Percentiles rank a stretch among this genome's conserved stretches.
Conservation (phyloP, 2,888 invertebrate genomes). For the Hecatera dysodea region DNA sequence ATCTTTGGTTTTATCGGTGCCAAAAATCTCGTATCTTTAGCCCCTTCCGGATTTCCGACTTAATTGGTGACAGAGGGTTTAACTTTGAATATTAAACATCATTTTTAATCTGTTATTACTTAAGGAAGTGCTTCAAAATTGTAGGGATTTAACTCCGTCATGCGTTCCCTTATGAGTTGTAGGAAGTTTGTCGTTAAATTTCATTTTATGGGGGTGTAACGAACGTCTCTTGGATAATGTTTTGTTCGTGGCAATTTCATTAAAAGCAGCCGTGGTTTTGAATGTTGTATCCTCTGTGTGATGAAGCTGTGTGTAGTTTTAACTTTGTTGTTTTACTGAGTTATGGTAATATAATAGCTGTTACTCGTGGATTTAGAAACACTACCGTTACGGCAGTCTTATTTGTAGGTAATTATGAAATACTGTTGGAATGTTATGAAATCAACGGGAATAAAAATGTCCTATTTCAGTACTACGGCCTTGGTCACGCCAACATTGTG, state of each 20-base stretch:
- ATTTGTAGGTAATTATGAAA: background rate
- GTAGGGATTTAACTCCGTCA: slow-evolving; percentile 37
- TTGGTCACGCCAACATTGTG: no score
- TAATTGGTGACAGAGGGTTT: slow-evolving; percentile 27
- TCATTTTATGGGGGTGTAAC: slow-evolving; percentile 34
- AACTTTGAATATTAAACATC: slow-evolving; percentile 44
- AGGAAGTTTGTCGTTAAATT: slow-evolving; percentile 48
- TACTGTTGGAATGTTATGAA: no score
- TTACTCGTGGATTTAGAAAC: background rate
- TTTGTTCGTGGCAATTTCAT: slow-evolving; percentile 24
- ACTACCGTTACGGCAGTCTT: no score
- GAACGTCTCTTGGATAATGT: slow-evolving; percentile 17
- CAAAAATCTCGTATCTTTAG: slow-evolving; percentile 25
- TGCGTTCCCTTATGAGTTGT: slow-evolving; percentile 27
- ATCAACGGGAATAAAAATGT: no score
- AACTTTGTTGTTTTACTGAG: background rate
- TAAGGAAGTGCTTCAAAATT: slow-evolving; percentile 41
- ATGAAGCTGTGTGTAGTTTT: background rate
- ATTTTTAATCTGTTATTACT: slow-evolving; percentile 55
- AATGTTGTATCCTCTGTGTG: background rate
- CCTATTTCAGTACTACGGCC: no score
- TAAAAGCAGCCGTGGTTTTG: slow-evolving; percentile 6
- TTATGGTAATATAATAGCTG: no score
- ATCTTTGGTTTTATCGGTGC: slow-evolving; percentile 10
- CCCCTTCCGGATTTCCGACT: slow-evolving; percentile 13